These are phyloP conservation scores for Alsophila aescularia DNA, from an alignment of 2,888 invertebrate genomes.

Conservation along the genomic window DNA sequence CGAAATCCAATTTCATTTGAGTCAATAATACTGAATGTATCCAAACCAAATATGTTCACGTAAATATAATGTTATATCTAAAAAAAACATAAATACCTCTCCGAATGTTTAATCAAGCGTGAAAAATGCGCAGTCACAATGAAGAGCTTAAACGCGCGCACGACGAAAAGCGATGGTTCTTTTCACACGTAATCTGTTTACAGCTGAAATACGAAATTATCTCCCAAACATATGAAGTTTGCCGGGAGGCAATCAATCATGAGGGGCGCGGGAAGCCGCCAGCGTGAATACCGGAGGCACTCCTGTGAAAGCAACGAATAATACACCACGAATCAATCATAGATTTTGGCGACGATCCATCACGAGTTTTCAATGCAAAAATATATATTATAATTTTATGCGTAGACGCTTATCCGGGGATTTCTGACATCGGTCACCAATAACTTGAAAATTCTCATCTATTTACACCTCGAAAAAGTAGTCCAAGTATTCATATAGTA, in stretches of 20 bases:
- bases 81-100: conserved; percentile 23
- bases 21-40: background rate
- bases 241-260: conserved; percentile 78
- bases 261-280: conserved; percentile 70
- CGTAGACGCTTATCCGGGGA: conserved; percentile 36
- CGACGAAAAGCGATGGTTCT: conserved; percentile 68
- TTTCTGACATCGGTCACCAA: conserved; percentile 37
- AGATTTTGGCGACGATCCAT: conserved; percentile 81
- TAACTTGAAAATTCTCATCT: conserved; percentile 34
- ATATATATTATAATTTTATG: conserved; percentile 43
- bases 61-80: conserved; percentile 7
- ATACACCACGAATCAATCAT: conserved; percentile 83
- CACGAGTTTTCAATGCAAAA: conserved; percentile 77
- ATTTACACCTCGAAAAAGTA: conserved; percentile 1
- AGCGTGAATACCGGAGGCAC: conserved; percentile 74
- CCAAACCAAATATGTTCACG: background rate
- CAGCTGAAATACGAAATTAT: conserved; percentile 83
- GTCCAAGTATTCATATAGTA: background rate
- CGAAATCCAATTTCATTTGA: background rate
- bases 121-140: conserved; percentile 68
- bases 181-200: conserved; percentile 82
- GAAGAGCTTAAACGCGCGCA: conserved; percentile 55
- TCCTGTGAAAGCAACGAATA: conserved; percentile 79
- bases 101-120: conserved; percentile 54
- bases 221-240: conserved; percentile 83